These are phyloP conservation scores for Tricholauxania praeusta DNA, from an alignment of 2,888 invertebrate genomes.

Conservation along the genomic window DNA sequence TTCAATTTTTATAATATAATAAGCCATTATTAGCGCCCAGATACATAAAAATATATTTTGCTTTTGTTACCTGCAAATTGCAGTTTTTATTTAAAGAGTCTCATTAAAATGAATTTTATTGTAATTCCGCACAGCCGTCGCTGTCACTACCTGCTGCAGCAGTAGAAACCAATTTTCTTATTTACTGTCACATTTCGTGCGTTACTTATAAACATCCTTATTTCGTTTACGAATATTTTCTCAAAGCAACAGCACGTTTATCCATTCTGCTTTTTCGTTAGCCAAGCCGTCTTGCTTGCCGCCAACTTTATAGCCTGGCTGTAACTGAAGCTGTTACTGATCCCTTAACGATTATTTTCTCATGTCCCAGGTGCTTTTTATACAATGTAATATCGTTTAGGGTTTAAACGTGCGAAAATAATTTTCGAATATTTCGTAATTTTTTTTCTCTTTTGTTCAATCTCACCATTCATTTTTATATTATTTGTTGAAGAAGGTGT, in stretches of 20 bases:
- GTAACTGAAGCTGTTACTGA: conserved; percentile 2
- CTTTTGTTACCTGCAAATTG: no score
- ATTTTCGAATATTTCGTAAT: conserved; percentile 27
- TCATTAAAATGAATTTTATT: conserved; percentile 21
- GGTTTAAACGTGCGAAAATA: conserved; percentile 39
- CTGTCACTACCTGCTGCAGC: not conserved
- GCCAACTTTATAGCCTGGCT: not conserved
- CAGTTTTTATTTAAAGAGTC: no score
- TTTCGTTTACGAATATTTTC: no score
- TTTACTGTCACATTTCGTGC: conserved; percentile 29
- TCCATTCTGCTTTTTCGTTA: not conserved
- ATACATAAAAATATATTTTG: no score
- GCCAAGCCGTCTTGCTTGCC: not conserved
- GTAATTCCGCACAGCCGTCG: not conserved
- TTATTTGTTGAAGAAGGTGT: conserved; percentile 7
- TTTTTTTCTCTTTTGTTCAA: not conserved
- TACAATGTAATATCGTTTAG: conserved; percentile 47
- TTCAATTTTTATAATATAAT: no score
- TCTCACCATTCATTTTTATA: not conserved
- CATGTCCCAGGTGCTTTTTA: conserved; percentile 56
- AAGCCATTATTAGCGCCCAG: no score
- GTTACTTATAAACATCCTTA: not conserved
- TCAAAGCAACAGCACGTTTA: not conserved
- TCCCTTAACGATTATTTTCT: conserved; percentile 47
- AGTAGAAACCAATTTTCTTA: conserved; percentile 17